phyloP scores from a whole-genome alignment of 1,140 invertebrate genomes.

The Macrostomum lignano region DNA sequence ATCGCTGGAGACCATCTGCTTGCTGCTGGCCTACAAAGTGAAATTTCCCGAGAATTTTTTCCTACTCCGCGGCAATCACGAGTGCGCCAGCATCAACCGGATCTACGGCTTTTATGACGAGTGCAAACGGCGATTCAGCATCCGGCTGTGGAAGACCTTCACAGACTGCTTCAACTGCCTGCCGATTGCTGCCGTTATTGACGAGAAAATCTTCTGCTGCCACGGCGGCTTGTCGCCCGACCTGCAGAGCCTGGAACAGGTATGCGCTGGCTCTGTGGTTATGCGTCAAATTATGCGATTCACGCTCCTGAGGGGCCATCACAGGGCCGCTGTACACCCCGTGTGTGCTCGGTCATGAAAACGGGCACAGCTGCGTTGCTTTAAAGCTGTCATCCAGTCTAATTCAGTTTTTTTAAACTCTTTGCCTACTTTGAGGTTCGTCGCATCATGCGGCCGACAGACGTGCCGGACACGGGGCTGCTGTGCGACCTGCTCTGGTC shows the following conservation, averaged over 20 bases:
- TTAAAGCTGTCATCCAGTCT: too few species aligned
- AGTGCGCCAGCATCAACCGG: conserved; percentile 37
- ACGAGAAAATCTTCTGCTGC: conserved; percentile 5
- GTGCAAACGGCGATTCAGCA: conserved; percentile 2
- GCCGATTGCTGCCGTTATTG: conserved; percentile 5
- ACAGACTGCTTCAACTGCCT: conserved; percentile 4
- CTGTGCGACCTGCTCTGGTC: conserved; percentile 29
- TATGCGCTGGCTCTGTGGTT: too few species aligned
- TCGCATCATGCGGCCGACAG: conserved; percentile 17
- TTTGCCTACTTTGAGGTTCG: not conserved
- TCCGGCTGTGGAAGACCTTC: conserved; percentile 13
- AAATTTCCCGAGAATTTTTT: conserved; percentile 38
- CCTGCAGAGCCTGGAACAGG: conserved; percentile 9
- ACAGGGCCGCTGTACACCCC: too few species aligned
- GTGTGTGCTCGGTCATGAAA: too few species aligned
- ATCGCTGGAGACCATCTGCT: conserved; percentile 31
- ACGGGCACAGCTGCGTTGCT: too few species aligned
- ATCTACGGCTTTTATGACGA: conserved; percentile 32
- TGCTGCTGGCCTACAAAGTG: conserved; percentile 26
- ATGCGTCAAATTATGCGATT: conserved; percentile 32
- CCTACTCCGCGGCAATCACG: conserved; percentile 38
- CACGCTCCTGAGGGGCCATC: too few species aligned
- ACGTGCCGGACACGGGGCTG: conserved; percentile 62
- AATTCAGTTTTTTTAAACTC: too few species aligned
- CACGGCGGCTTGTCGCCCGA: conserved; percentile 11